Conservation (phyloP, 2,797 vertebrate species). For the Lemur catta region DNA sequence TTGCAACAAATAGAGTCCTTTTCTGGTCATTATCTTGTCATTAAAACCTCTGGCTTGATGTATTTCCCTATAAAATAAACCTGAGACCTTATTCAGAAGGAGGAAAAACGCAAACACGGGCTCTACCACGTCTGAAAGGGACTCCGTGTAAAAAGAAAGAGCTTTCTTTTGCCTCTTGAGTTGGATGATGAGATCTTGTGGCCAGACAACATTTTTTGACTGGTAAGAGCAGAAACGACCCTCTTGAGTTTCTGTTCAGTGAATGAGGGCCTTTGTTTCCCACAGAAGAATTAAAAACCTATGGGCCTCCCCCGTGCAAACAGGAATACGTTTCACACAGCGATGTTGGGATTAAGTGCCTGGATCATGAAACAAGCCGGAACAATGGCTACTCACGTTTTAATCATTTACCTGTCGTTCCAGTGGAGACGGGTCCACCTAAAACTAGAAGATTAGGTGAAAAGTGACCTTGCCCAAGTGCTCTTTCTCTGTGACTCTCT, state of each 20-base stretch:
- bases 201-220: conserved; percentile 81
- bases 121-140: conserved; percentile 50
- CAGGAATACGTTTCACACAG: conserved; percentile 69
- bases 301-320: conserved; percentile 75
- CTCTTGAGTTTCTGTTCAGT: conserved; percentile 78
- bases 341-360: conserved; percentile 77
- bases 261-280: conserved; percentile 78
- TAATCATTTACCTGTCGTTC: conserved; percentile 75
- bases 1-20: conserved; percentile 35
- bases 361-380: conserved; percentile 60
- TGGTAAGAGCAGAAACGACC: conserved; percentile 70
- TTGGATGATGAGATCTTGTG: conserved; percentile 74
- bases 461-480: not conserved
- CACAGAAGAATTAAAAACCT: conserved; percentile 72
- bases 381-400: conserved; percentile 72
- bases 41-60: conserved; percentile 63
- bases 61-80: conserved; percentile 71
- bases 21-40: conserved; percentile 70
- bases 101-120: not conserved
- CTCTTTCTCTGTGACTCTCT: not conserved
- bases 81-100: conserved; percentile 51
- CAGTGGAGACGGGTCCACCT: conserved; percentile 22
- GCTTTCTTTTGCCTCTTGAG: conserved; percentile 65
- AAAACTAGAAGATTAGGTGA: not conserved
- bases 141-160: conserved; percentile 57